These are phyloP conservation scores for Micropterix aruncella DNA, from an alignment of 2,888 invertebrate genomes.

Conservation along the genomic window DNA sequence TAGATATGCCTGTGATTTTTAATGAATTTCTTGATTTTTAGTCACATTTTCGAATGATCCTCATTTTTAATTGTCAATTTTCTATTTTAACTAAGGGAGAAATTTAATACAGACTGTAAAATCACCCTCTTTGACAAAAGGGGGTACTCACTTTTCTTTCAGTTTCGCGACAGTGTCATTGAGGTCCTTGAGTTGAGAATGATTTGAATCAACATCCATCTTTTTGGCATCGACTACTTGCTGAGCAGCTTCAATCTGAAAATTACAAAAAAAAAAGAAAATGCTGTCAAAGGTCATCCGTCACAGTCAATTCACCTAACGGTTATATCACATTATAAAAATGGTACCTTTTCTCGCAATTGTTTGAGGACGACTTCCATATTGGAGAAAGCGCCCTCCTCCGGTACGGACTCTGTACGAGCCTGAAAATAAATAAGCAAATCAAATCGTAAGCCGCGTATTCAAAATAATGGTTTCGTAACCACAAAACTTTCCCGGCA, in stretches of 20 bases:
- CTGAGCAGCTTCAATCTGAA: constrained; percentile 59
- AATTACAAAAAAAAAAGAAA: background rate
- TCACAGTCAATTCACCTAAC: too few relatives aligned
- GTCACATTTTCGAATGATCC: too few relatives aligned
- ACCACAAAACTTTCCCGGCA: too few relatives aligned
- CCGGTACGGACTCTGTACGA: constrained; percentile 58
- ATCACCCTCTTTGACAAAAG: too few relatives aligned
- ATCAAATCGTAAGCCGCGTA: too few relatives aligned
- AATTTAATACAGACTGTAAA: too few relatives aligned
- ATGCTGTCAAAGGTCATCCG: too few relatives aligned
- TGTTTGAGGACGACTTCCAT: constrained; percentile 50
- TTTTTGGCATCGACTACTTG: constrained; percentile 68
- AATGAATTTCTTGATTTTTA: too few relatives aligned
- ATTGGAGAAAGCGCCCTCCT: constrained; percentile 55
- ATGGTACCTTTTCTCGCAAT: constrained; percentile 30
- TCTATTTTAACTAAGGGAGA: too few relatives aligned
- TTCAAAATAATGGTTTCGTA: too few relatives aligned
- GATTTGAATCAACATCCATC: constrained; percentile 68
- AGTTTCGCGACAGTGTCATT: constrained; percentile 51
- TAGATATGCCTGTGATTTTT: too few relatives aligned
- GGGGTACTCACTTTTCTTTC: constrained; percentile 47
- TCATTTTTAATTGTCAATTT: too few relatives aligned
- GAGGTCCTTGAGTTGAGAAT: constrained; percentile 58
- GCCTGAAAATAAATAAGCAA: constrained; percentile 18
- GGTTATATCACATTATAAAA: constrained; percentile 2